Percentiles rank a stretch among this genome's conserved stretches.
Conservation (phyloP, 2,797 vertebrate species). For the Lycodopsis pacificus region DNA sequence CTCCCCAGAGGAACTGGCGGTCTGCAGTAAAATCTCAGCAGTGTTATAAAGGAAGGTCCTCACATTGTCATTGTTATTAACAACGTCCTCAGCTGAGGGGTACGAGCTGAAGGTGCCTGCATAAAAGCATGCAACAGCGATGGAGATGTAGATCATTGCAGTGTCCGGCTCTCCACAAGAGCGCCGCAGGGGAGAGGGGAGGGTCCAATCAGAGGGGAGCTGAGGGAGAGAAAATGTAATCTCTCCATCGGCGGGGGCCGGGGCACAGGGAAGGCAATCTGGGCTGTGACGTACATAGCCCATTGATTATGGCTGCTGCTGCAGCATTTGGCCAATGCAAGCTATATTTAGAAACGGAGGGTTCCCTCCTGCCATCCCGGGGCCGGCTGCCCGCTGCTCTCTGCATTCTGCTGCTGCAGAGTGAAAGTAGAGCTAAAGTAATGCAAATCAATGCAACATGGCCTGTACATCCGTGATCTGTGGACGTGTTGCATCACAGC, state of each 20-base stretch:
- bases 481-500: conserved; percentile 48
- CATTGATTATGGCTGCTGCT: conserved; percentile 77
- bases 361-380: conserved; percentile 77
- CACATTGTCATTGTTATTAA: conserved; percentile 27
- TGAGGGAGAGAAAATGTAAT: conserved; percentile 27
- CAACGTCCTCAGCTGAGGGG: conserved; percentile 19
- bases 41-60: conserved; percentile 9
- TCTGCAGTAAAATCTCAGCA: conserved; percentile 36
- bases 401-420: conserved; percentile 78
- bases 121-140: conserved; percentile 11
- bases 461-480: not conserved
- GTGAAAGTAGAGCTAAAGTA: not conserved
- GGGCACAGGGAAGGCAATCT: conserved; percentile 29
- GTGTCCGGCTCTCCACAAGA: conserved; percentile 31
- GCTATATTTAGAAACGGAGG: conserved; percentile 83
- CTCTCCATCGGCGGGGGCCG: conserved; percentile 23
- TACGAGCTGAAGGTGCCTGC: conserved; percentile 1
- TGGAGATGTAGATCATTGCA: conserved; percentile 31
- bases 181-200: conserved; percentile 33
- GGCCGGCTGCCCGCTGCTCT: conserved; percentile 63
- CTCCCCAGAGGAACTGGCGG: not conserved
- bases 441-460: conserved; percentile 36
- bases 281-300: conserved; percentile 66
- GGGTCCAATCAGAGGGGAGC: conserved; percentile 51
- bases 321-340: conserved; percentile 68